These are phyloP conservation scores for Fistularia tabacaria DNA, from an alignment of 2,797 vertebrate species.

Conservation along the genomic window DNA sequence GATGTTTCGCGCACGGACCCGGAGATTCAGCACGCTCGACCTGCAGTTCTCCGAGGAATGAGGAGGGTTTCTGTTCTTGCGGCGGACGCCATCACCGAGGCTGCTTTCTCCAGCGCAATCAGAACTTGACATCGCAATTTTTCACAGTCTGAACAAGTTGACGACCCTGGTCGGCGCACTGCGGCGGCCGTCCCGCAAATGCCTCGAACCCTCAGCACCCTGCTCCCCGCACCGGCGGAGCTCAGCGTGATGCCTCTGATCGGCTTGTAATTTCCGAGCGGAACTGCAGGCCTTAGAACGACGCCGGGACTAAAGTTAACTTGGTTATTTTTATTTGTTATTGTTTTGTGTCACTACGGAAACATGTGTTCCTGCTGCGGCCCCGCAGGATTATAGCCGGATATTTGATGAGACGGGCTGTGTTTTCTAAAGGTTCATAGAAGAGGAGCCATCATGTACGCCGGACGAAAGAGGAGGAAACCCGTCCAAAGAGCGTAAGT, in stretches of 20 bases:
- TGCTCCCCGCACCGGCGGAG: too few species aligned
- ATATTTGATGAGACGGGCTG: constrained; percentile 4
- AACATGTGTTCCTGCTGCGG: neutral
- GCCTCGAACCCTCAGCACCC: too few species aligned
- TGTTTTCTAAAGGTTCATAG: constrained; percentile 47
- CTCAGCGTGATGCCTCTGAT: too few species aligned
- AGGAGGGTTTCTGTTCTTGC: constrained; percentile 1
- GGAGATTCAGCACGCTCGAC: constrained; percentile 14
- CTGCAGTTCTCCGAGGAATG: neutral
- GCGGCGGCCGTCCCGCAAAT: too few species aligned
- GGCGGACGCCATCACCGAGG: too few species aligned
- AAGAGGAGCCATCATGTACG: constrained; percentile 64
- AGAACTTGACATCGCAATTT: constrained; percentile 9
- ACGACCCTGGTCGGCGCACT: neutral
- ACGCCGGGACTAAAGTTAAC: too few species aligned
- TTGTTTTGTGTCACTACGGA: neutral
- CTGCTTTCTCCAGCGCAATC: constrained; percentile 14
- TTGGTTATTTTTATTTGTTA: too few species aligned
- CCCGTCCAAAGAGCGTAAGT: constrained; percentile 76
- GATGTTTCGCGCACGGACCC: constrained; percentile 6
- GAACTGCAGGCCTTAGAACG: too few species aligned
- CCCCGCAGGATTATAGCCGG: constrained; percentile 19
- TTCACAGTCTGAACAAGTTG: constrained; percentile 15
- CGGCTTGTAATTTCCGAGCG: too few species aligned
- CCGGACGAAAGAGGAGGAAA: constrained; percentile 77